Evolutionary conservation across 1,140 invertebrate genomes (phyloP).

Genomic region (Frieseomelitta varia): DNA sequence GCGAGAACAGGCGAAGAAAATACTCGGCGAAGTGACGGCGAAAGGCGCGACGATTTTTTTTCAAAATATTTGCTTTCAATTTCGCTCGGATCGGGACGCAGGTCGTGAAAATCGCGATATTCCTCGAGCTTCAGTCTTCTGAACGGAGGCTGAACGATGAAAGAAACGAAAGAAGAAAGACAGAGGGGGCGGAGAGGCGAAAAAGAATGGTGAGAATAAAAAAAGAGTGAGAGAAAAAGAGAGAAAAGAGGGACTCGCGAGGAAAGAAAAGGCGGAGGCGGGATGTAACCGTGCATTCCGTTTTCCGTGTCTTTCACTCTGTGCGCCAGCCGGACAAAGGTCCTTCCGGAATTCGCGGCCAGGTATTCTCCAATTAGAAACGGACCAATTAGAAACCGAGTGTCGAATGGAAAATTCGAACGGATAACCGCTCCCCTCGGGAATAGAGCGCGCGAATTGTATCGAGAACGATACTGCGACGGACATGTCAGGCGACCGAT

Average conservation of each 20-base stretch:
- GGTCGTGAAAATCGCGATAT: background rate
- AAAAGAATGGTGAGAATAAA: background rate
- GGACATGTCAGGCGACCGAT: background rate
- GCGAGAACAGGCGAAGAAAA: conserved; percentile 28
- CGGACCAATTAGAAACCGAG: conserved; percentile 53
- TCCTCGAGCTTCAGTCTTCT: background rate
- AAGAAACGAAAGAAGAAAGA: background rate
- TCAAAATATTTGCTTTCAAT: conserved; percentile 45
- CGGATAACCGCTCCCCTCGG: conserved; percentile 32
- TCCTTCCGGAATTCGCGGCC: conserved; percentile 24
- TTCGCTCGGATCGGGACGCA: background rate
- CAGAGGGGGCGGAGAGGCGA: background rate
- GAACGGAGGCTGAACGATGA: background rate
- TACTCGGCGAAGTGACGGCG: background rate
- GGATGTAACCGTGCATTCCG: conserved; percentile 31
- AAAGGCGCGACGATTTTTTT: background rate
- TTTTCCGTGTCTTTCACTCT: conserved; percentile 32
- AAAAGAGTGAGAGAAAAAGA: no score
- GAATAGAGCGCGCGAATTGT: background rate
- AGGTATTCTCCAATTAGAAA: conserved; percentile 22
- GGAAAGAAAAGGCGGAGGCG: background rate
- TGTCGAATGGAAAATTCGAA: conserved; percentile 54
- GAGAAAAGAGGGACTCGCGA: background rate
- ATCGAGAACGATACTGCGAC: background rate
- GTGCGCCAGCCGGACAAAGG: conserved; percentile 22